A percentile compares a stretch with the other conserved stretches of the same genome.
Conservation (phyloP, 2,113 vertebrate genomes). For the Tylochromis polylepis region DNA sequence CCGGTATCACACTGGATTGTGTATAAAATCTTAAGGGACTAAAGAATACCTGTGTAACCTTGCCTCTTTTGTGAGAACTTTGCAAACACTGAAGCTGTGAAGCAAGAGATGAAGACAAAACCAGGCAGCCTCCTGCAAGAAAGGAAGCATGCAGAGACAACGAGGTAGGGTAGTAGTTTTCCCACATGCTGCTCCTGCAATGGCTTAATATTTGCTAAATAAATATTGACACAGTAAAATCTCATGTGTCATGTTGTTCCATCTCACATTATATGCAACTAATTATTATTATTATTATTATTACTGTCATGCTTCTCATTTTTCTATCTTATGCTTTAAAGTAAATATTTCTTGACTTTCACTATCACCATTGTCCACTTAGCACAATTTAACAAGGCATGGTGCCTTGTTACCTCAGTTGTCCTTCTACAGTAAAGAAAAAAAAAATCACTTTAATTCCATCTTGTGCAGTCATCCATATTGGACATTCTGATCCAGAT, state of each 20-base stretch:
- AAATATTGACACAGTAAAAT: neutral
- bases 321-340: neutral
- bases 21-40: neutral
- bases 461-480: neutral
- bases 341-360: neutral
- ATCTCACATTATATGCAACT: neutral
- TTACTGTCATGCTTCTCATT: neutral
- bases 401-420: neutral
- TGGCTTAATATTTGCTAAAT: neutral
- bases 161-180: neutral
- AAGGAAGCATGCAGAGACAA: neutral
- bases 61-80: neutral
- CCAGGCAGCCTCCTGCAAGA: neutral
- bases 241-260: neutral
- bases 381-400: neutral
- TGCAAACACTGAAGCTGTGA: neutral
- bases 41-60: neutral
- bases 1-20: accelerated
- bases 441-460: neutral
- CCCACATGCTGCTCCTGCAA: neutral
- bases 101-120: neutral
- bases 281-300: neutral
- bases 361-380: neutral
- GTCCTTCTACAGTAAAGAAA: neutral
- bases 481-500: neutral